Percentiles rank a stretch among this genome's conserved stretches.
phyloP scores from a whole-genome alignment of 2,797 vertebrate species.

The Podarcis siculus region DNA sequence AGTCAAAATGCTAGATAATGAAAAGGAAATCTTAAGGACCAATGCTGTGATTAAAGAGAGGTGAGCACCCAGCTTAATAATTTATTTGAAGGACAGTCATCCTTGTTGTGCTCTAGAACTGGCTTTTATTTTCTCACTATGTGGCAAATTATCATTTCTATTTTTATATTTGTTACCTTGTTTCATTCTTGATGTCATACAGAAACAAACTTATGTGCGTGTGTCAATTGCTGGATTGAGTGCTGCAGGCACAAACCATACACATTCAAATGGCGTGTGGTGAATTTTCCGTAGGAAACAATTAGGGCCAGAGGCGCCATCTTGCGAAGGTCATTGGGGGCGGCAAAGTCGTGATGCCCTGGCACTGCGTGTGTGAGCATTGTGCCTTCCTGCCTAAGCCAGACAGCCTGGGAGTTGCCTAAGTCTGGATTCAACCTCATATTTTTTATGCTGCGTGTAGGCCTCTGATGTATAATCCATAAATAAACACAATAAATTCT shows the following conservation, averaged over 20 bases:
- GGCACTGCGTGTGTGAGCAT: no score
- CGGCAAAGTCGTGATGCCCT: no score
- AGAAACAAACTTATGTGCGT: no score
- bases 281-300: neutral
- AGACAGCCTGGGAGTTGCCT: no score
- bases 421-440: no score
- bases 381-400: no score
- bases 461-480: no score
- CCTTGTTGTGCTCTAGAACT: neutral
- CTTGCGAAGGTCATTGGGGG: no score
- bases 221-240: neutral
- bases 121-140: neutral
- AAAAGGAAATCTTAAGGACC: constrained; percentile 83
- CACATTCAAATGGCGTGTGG: neutral
- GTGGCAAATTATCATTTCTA: neutral
- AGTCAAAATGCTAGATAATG: constrained; percentile 82
- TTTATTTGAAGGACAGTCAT: neutral
- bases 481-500: neutral
- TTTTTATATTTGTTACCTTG: neutral
- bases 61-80: constrained; percentile 72
- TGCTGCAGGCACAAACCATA: neutral
- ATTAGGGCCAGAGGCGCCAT: no score
- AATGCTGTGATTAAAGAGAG: constrained; percentile 81
- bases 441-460: no score
- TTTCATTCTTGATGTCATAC: no score